phyloP scores from a whole-genome alignment of 2,797 vertebrate genomes.

The Cryptoblepharus egeriae region DNA sequence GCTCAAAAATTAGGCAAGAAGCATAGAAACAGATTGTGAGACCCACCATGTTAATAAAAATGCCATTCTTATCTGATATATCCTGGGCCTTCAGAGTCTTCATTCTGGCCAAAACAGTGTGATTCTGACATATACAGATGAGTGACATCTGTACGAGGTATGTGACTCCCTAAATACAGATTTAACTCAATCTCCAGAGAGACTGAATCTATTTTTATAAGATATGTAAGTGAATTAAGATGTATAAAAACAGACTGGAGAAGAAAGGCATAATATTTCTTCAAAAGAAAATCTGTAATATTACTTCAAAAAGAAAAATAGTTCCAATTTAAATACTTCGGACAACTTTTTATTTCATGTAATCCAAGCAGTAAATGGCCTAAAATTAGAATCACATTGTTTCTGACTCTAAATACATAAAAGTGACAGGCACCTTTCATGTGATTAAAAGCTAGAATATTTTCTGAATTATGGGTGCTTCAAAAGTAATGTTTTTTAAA shows the following conservation, averaged over 20 bases:
- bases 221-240: constrained; percentile 46
- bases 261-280: constrained; percentile 50
- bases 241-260: constrained; percentile 48
- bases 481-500: constrained; percentile 58
- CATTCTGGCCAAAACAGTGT: constrained; percentile 44
- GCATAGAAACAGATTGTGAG: constrained; percentile 25
- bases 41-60: constrained; percentile 48
- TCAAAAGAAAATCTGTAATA: constrained; percentile 54
- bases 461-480: constrained; percentile 49
- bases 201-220: constrained; percentile 40
- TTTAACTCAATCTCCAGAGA: too few species aligned
- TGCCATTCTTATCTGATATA: constrained; percentile 59
- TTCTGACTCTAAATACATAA: constrained; percentile 59
- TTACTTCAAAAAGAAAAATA: constrained; percentile 54
- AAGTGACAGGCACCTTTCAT: constrained; percentile 60
- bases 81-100: constrained; percentile 48
- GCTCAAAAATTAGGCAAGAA: constrained; percentile 36
- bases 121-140: constrained; percentile 18
- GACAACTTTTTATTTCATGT: constrained; percentile 33
- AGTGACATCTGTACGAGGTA: constrained; percentile 58
- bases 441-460: constrained; percentile 52
- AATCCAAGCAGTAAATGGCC: constrained; percentile 41
- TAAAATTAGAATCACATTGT: constrained; percentile 56
- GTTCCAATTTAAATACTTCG: constrained; percentile 56
- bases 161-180: too few species aligned